Conservation (phyloP, 2,797 vertebrate genomes). For the Antrozous pallidus region DNA sequence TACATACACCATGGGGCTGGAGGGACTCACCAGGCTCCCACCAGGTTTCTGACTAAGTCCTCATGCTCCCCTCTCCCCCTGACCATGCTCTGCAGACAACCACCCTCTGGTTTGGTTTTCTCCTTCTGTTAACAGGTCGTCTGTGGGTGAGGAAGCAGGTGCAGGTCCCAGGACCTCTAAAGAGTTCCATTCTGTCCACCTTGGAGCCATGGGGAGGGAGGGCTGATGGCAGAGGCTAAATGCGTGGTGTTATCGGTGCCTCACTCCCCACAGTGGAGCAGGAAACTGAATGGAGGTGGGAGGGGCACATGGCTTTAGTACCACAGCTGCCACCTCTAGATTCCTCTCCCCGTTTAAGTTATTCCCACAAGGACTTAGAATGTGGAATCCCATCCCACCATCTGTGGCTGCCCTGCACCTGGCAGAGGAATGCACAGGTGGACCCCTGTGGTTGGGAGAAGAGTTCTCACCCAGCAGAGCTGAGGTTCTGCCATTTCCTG, state of each 20-base stretch:
- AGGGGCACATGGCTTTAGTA: neutral
- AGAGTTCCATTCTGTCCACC: neutral
- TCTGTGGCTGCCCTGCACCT: neutral
- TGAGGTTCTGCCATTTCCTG: slow-evolving; percentile 15
- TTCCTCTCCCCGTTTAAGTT: neutral
- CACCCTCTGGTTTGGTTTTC: neutral
- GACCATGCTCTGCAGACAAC: neutral
- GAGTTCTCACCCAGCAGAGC: neutral
- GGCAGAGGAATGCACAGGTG: neutral
- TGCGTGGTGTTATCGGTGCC: too few species aligned
- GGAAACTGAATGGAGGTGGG: neutral
- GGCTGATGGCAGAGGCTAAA: neutral
- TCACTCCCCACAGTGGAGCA: neutral
- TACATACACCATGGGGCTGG: rapidly evolving
- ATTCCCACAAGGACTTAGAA: neutral
- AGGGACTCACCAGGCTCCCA: neutral
- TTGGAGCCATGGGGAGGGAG: neutral
- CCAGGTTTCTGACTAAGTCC: neutral
- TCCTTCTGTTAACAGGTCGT: neutral
- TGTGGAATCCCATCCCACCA: neutral
- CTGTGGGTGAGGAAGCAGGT: neutral
- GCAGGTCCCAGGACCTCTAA: neutral
- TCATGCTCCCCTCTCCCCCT: neutral
- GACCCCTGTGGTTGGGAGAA: neutral
- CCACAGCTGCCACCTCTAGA: neutral